Evolutionary conservation across 2,797 vertebrate genomes (phyloP).

Genomic region (Fistularia commersonii): DNA sequence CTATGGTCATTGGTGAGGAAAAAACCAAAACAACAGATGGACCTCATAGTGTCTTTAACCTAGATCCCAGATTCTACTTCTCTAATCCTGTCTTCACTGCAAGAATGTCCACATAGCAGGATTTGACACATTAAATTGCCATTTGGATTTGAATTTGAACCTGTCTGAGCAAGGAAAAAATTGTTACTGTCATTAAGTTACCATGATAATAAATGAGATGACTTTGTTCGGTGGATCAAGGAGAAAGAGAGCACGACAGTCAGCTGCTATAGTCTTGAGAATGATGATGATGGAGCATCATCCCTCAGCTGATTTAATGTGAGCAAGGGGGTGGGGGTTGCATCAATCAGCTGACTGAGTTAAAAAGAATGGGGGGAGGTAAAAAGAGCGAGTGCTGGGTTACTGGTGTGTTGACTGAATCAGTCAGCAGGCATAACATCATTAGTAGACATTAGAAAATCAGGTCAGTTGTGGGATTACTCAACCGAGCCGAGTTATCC

Average conservation of each 20-base stretch:
- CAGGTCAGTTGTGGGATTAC: conserved; percentile 62
- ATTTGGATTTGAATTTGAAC: conserved; percentile 54
- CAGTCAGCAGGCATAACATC: conserved; percentile 46
- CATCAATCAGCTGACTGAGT: conserved; percentile 54
- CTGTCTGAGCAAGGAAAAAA: conserved; percentile 54
- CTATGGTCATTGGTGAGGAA: conserved; percentile 51
- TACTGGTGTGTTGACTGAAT: conserved; percentile 23
- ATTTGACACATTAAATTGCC: conserved; percentile 40
- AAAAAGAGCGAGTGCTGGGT: conserved; percentile 1
- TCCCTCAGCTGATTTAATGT: conserved; percentile 57
- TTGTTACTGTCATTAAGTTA: neutral
- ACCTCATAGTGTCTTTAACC: conserved; percentile 72
- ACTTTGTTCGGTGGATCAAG: conserved; percentile 22
- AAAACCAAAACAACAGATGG: conserved; percentile 83
- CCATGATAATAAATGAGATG: conserved; percentile 5
- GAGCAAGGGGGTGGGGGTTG: neutral
- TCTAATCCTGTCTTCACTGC: conserved; percentile 73
- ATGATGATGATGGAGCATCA: conserved; percentile 17
- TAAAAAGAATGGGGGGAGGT: conserved; percentile 13
- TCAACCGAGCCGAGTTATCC: conserved; percentile 24
- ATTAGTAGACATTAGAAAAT: conserved; percentile 68
- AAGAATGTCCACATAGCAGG: conserved; percentile 60
- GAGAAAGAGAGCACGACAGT: conserved; percentile 35
- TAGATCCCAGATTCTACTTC: conserved; percentile 77
- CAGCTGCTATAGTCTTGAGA: conserved; percentile 43